These are phyloP conservation scores for Synaphobranchus kaupii DNA, from an alignment of 2,797 vertebrate genomes.

Conservation along the genomic window DNA sequence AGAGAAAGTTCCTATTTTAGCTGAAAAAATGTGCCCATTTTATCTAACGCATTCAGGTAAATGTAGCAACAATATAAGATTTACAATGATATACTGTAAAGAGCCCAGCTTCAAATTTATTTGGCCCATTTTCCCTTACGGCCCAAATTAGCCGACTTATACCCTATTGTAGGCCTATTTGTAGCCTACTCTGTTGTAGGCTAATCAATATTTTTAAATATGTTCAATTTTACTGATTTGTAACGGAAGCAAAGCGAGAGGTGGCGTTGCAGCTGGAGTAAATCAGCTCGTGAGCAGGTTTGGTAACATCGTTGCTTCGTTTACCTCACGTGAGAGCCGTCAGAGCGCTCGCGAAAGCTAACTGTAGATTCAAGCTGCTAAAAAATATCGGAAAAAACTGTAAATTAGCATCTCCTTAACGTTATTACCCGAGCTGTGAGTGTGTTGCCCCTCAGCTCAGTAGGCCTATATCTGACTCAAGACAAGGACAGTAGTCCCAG, in stretches of 20 bases:
- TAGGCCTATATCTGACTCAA: too few relatives aligned
- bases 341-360: not conserved
- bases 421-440: not conserved
- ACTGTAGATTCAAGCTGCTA: too few relatives aligned
- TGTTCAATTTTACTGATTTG: not conserved
- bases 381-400: not conserved
- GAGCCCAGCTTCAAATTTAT: too few relatives aligned
- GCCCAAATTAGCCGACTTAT: too few relatives aligned
- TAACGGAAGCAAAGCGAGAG: not conserved
- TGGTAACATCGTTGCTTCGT: not conserved
- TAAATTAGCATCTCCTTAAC: not conserved
- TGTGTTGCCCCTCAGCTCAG: not conserved
- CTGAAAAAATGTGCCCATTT: too few relatives aligned
- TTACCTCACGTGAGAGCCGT: not conserved
- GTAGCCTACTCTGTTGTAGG: not conserved
- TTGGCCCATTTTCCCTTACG: too few relatives aligned
- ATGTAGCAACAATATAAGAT: too few relatives aligned
- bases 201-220: not conserved
- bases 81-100: too few relatives aligned
- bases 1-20: too few relatives aligned
- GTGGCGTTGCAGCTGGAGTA: not conserved
- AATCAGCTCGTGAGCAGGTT: not conserved
- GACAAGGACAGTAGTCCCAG: not conserved
- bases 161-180: too few relatives aligned
- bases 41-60: too few relatives aligned